These are phyloP conservation scores for Margarornis squamiger DNA, from an alignment of 2,797 vertebrate species.

Conservation along the genomic window DNA sequence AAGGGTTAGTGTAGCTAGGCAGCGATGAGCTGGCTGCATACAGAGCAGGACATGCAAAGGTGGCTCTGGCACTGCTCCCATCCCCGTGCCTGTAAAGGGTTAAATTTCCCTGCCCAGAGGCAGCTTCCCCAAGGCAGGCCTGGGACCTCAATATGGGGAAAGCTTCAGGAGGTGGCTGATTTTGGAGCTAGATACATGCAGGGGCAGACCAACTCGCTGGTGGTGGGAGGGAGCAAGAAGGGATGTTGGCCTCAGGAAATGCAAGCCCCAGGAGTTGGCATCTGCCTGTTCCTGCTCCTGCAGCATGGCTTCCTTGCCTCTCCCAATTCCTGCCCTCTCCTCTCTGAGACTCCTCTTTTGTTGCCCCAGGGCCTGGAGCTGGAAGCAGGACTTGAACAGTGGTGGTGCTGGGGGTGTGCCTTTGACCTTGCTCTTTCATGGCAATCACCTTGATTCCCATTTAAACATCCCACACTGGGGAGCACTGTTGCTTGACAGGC, in stretches of 20 bases:
- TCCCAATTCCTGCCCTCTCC: not conserved
- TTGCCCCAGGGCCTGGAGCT: not conserved
- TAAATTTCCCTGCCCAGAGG: not conserved
- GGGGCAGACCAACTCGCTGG: fast-evolving
- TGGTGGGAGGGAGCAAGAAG: not conserved
- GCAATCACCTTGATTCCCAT: not conserved
- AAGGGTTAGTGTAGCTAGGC: not conserved
- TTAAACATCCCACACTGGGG: not conserved
- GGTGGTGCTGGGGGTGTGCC: too few species aligned
- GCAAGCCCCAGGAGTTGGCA: not conserved
- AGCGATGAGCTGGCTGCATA: not conserved
- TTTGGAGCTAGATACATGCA: not conserved
- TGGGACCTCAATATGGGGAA: not conserved
- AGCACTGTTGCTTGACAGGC: conserved; percentile 32
- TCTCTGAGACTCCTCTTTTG: not conserved
- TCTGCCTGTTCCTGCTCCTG: fast-evolving
- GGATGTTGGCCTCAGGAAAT: not conserved
- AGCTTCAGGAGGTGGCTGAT: not conserved
- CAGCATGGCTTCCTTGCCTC: not conserved
- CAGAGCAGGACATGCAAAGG: not conserved
- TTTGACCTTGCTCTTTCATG: not conserved
- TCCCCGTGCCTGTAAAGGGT: fast-evolving
- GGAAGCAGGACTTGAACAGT: not conserved
- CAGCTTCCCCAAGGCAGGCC: not conserved
- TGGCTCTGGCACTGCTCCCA: not conserved